These are phyloP conservation scores for Verasper variegatus DNA, from an alignment of 2,113 vertebrate species.

Conservation along the genomic window DNA sequence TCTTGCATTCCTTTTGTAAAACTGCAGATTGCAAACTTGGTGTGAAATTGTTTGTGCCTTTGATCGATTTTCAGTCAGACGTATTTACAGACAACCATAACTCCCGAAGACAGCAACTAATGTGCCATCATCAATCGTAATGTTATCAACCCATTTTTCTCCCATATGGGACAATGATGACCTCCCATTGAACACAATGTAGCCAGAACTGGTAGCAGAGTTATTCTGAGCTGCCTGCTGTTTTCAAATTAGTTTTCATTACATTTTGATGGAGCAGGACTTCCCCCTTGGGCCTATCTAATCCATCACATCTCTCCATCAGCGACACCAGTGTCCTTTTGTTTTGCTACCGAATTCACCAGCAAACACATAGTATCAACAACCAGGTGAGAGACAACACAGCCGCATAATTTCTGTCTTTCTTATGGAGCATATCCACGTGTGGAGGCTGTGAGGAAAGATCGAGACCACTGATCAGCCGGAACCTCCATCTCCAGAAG, in stretches of 20 bases:
- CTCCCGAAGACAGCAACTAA: slow-evolving; percentile 69
- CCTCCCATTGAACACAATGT: slow-evolving; percentile 54
- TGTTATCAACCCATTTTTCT: slow-evolving; percentile 69
- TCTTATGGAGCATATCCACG: background rate
- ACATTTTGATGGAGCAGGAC: slow-evolving; percentile 72
- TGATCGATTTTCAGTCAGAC: slow-evolving; percentile 68
- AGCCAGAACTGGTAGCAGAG: slow-evolving; percentile 41
- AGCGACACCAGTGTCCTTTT: slow-evolving; percentile 62
- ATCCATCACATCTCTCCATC: slow-evolving; percentile 72
- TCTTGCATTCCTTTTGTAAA: slow-evolving; percentile 26
- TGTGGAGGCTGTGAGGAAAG: slow-evolving; percentile 27
- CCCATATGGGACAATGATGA: slow-evolving; percentile 59
- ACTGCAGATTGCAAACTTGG: slow-evolving; percentile 28
- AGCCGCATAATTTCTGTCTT: background rate
- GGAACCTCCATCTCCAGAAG: slow-evolving; percentile 45
- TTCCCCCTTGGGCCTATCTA: slow-evolving; percentile 64
- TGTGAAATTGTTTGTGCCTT: slow-evolving; percentile 50
- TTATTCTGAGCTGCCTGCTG: slow-evolving; percentile 54
- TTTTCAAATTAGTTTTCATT: slow-evolving; percentile 79
- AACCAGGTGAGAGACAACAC: slow-evolving; percentile 4
- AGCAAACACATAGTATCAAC: slow-evolving; percentile 4
- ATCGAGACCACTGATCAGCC: slow-evolving; percentile 35
- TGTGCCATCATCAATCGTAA: slow-evolving; percentile 71
- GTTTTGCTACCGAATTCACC: slow-evolving; percentile 38
- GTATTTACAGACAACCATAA: slow-evolving; percentile 63